Conservation (phyloP, 2,797 vertebrate genomes). For the Emys orbicularis region DNA sequence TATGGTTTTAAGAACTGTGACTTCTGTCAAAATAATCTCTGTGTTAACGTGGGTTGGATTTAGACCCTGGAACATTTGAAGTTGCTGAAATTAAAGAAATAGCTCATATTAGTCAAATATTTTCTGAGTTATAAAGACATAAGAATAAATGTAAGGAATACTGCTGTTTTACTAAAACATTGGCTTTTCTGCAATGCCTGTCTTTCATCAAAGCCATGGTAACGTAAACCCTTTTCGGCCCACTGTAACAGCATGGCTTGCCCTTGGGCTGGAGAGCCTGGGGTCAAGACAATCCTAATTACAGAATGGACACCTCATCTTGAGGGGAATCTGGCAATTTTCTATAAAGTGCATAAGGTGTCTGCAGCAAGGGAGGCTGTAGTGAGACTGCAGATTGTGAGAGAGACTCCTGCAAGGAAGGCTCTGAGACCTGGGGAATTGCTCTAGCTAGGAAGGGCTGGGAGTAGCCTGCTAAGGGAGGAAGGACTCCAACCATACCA, state of each 20-base stretch:
- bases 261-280: not conserved
- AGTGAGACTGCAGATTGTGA: not conserved
- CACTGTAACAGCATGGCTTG: not conserved
- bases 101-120: not conserved
- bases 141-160: not conserved
- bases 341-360: not conserved
- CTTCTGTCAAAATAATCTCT: slow-evolving; percentile 36
- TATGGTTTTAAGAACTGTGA: slow-evolving; percentile 29
- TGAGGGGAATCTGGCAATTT: not conserved
- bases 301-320: not conserved
- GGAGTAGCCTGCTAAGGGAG: not conserved
- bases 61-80: not conserved
- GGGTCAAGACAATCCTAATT: not conserved
- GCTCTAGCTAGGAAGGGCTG: not conserved
- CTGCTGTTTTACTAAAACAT: not conserved
- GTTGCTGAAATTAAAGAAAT: fast-evolving
- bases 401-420: not conserved
- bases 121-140: not conserved
- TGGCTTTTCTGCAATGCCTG: not conserved
- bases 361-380: not conserved
- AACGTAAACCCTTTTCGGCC: not conserved
- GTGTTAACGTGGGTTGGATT: slow-evolving; percentile 29
- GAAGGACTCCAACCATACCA: not conserved
- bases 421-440: not conserved
- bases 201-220: not conserved